Conservation (phyloP, 1,140 invertebrate genomes). For the Phthorimaea operculella region DNA sequence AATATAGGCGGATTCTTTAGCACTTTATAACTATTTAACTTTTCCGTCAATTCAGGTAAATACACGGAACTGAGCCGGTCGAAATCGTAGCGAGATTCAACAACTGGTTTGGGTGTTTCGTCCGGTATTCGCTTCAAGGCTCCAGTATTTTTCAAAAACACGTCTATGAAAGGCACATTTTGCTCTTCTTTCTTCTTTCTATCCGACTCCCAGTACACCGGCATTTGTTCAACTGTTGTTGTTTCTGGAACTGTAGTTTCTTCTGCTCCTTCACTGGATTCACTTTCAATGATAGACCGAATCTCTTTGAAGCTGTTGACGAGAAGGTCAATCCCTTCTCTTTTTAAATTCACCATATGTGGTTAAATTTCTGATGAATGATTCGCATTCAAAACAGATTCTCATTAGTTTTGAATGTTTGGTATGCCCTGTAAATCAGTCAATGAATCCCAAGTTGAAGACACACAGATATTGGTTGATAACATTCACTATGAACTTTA, state of each 20-base stretch:
- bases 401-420: constrained; percentile 49
- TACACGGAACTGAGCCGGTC: constrained; percentile 36
- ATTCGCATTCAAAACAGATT: constrained; percentile 42
- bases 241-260: constrained; percentile 16
- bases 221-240: constrained; percentile 47
- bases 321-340: constrained; percentile 59
- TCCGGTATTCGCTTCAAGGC: constrained; percentile 55
- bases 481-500: constrained; percentile 40
- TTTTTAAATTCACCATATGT: constrained; percentile 61
- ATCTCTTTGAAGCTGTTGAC: constrained; percentile 30
- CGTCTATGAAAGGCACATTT: constrained; percentile 49
- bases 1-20: not conserved
- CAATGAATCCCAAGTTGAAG: constrained; percentile 62
- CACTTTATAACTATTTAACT: constrained; percentile 17
- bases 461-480: constrained; percentile 59
- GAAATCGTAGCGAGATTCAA: constrained; percentile 60
- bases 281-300: constrained; percentile 29
- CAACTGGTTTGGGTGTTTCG: constrained; percentile 41
- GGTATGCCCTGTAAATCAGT: constrained; percentile 64
- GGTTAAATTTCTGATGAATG: constrained; percentile 33
- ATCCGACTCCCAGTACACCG: constrained; percentile 58
- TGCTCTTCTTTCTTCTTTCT: constrained; percentile 37
- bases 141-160: constrained; percentile 36
- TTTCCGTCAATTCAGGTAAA: constrained; percentile 55
- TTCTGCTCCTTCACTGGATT: constrained; percentile 32